Evolutionary conservation across 2,113 vertebrate species (phyloP), one percentile per base, ranked within the genome.

Genomic region (Monarcha castaneiventris): DNA sequence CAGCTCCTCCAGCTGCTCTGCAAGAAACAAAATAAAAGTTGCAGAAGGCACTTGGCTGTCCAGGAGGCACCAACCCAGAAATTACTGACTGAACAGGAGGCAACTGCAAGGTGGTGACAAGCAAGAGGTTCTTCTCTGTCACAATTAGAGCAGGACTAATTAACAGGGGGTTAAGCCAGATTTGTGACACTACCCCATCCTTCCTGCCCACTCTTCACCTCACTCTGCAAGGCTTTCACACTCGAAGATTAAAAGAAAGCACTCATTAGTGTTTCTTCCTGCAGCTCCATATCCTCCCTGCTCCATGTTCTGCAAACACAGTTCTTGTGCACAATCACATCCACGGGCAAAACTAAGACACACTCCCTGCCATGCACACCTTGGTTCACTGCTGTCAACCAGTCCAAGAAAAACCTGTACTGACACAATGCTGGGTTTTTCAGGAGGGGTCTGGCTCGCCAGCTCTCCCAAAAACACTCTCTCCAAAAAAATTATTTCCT

Each of bases 311-410:
- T 48, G 44, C 46, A 89, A 71, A 63, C 0, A 11, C 0, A n/a
- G 13, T 2, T 84, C 56, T 62, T 1, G 0, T 9, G 35, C 66
- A 63, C 21, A 39, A 8, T 12, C 52, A 27, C 2, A 0, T 37
- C 61, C 84, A 29, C 0, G 0, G 3, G 41, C 32, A 64, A 33
- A 61, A 56, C 58, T 8, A 27, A 35, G 17, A 21, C 25, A 55
- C 27, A 1, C 43, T 16, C 25, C 37, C 8, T 5, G 54, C 33
- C 4, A 0, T 0, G 27, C 58, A 54, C 32, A 37, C n/a, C 44
- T 46, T 7, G 25, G 2, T 9, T 64, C 72, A 62, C 37, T 5
- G 89, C 73, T 63, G 81, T 11, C 84, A 72, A 21, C 25, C 62
- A 82, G 8, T 49, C 62, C 55, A 56, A n/a, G 54, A 58, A 74